A percentile compares a stretch with the other conserved stretches of the same genome.
phyloP scores from a whole-genome alignment of 2,113 vertebrate genomes.

The Rhinopithecus roxellana region DNA sequence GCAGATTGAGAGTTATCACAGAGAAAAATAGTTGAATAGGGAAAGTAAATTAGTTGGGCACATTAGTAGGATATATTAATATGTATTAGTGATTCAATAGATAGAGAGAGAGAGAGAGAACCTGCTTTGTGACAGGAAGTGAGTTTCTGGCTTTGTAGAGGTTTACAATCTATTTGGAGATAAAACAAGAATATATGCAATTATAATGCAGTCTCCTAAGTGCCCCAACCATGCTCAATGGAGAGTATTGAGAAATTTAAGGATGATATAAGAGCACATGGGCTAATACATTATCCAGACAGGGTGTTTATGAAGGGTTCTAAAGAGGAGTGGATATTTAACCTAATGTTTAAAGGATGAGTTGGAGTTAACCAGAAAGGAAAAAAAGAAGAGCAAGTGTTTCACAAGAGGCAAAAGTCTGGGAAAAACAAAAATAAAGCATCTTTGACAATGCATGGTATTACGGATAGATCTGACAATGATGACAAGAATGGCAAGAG shows the following conservation, averaged over 20 bases:
- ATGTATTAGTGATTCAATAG: not conserved
- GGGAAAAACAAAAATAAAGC: not conserved
- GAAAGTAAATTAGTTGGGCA: not conserved
- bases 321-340: not conserved
- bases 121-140: not conserved
- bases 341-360: not conserved
- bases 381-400: not conserved
- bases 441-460: not conserved
- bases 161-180: not conserved
- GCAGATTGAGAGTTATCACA: not conserved
- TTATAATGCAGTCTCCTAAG: not conserved
- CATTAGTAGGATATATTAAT: not conserved
- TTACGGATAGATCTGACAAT: not conserved
- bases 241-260: not conserved
- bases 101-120: not conserved
- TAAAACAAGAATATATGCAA: not conserved
- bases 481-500: not conserved
- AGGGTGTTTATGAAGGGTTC: not conserved
- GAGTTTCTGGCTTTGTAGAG: not conserved
- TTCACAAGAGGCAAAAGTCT: slow-evolving; percentile 6
- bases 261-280: not conserved
- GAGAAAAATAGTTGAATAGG: not conserved
- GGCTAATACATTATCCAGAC: not conserved
- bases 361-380: not conserved
- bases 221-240: not conserved